Percentiles rank a stretch among this genome's conserved stretches.
These are phyloP conservation scores for Thera obeliscata DNA, from an alignment of 2,888 invertebrate genomes.

Conservation along the genomic window DNA sequence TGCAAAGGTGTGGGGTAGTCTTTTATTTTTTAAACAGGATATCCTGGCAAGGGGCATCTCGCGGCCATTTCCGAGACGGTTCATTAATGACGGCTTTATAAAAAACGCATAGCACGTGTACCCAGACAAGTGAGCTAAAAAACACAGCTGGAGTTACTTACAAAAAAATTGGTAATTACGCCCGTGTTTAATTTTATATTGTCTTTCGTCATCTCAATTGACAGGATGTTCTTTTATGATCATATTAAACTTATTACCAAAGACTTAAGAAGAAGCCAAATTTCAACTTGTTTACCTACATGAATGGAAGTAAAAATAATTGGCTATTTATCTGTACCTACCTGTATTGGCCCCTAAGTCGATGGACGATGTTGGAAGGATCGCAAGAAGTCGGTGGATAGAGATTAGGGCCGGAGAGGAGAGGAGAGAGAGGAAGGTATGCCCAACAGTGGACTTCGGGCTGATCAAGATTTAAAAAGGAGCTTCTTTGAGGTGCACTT, in stretches of 20 bases:
- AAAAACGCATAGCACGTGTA: slow-evolving; percentile 75
- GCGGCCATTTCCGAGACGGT: slow-evolving; percentile 71
- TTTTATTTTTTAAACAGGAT: slow-evolving; percentile 81
- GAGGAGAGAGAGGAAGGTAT: no score
- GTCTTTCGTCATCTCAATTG: slow-evolving; percentile 6
- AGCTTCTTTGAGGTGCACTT: no score
- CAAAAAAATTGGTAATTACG: slow-evolving; percentile 11
- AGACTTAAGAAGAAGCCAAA: no score
- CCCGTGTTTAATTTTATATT: slow-evolving; percentile 11
- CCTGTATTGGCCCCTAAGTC: no score
- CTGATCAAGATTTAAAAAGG: no score
- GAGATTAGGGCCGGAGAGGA: no score
- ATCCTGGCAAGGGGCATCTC: slow-evolving; percentile 70
- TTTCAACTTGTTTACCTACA: no score
- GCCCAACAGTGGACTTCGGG: no score
- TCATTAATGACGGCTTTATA: slow-evolving; percentile 67
- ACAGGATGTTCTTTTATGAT: slow-evolving; percentile 25
- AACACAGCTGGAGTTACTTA: slow-evolving; percentile 39
- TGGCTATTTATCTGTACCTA: no score
- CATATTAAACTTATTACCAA: neutral
- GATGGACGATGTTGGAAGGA: no score
- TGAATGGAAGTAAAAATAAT: no score
- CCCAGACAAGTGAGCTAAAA: slow-evolving; percentile 60
- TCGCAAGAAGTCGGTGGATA: no score
- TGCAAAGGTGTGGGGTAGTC: slow-evolving; percentile 71